Evolutionary conservation across 1,140 invertebrate genomes (phyloP), one percentile per base, ranked within the genome.

Genomic region (fruit fly (Drosophila melanogaster)): DNA sequence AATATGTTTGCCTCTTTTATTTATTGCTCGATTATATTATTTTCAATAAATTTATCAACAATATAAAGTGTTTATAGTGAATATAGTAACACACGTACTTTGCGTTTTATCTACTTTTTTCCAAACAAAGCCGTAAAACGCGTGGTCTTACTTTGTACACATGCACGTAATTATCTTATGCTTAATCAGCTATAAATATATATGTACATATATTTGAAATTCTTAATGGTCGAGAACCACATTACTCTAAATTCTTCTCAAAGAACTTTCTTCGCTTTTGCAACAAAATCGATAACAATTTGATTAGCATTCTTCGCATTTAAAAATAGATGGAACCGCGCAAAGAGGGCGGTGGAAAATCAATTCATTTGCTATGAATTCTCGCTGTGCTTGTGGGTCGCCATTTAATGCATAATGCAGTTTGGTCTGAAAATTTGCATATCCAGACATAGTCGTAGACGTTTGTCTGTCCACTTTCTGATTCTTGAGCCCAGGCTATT

Each of bases 381-480:
- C 47, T 30, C 47, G 35, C 26, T 59, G 24, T 51, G 15, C 17
- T 40, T 40, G 24, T 55, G 40, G 40, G 8, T 24, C 26, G 33
- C 33, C 37, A 35, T 46, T 56, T 30, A 41, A 62, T 65, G 70
- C 60, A 87, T 81, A 86, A 86, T 46, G 55, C 67, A 78, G 78
- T 75, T 89, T 67, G 70, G 60, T 38, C 51, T 33, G n/a, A 66
- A 58, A 66, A 86, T 84, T 84, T 81, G 60, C 78, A 76, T 76
- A 76, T 76, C 72, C 72, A 76, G 72, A 75, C 72, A 46, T 37
- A 43, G 57, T n/a, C 38, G 35, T 38, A 60, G 67, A 72, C 71
- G 22, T 8, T 15, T 26, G 22, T 50, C 47, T 58, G 72, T 46
- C 58, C 58, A 55, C 55, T 38, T 33, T 33, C 53, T 50, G 40